A percentile compares a stretch with the other conserved stretches of the same genome.
These are phyloP conservation scores for Lerista edwardsae DNA, from an alignment of 2,797 vertebrate species.

Conservation along the genomic window DNA sequence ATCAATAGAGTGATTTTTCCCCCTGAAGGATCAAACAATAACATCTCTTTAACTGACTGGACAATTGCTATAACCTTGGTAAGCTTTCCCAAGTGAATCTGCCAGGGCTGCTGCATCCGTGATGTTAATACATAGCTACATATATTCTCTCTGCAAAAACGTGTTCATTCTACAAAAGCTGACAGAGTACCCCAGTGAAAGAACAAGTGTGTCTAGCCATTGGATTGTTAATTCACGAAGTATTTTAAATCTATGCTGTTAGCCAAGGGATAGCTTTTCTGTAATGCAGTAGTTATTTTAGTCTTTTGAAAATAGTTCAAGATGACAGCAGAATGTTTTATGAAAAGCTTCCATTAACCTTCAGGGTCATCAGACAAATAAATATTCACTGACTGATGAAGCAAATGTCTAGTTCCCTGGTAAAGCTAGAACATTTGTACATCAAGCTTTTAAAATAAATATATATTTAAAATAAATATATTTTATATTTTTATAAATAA, in stretches of 20 bases:
- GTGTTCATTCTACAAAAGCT: not conserved
- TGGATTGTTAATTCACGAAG: not conserved
- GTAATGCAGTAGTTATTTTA: not conserved
- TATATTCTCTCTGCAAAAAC: not conserved
- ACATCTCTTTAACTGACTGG: conserved; percentile 38
- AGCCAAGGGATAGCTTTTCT: not conserved
- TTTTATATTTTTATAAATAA: no score
- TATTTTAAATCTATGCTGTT: not conserved
- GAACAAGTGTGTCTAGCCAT: not conserved
- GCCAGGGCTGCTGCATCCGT: conserved; percentile 21
- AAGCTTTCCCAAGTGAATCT: conserved; percentile 49
- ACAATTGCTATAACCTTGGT: conserved; percentile 40
- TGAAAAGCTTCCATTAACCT: conserved; percentile 8
- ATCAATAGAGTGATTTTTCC: conserved; percentile 22
- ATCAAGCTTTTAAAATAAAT: not conserved
- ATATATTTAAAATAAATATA: no score
- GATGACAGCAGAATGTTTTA: not conserved
- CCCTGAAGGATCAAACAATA: conserved; percentile 40
- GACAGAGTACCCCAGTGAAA: not conserved
- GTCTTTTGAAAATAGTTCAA: not conserved
- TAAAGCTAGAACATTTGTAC: not conserved
- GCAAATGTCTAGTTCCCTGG: not conserved
- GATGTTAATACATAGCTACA: conserved; percentile 33
- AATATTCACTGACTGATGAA: conserved; percentile 7
- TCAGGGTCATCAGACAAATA: conserved; percentile 1